Evolutionary conservation across 2,888 invertebrate genomes (phyloP), one percentile per base, ranked within the genome.

Genomic region (Nomada goodeniana): DNA sequence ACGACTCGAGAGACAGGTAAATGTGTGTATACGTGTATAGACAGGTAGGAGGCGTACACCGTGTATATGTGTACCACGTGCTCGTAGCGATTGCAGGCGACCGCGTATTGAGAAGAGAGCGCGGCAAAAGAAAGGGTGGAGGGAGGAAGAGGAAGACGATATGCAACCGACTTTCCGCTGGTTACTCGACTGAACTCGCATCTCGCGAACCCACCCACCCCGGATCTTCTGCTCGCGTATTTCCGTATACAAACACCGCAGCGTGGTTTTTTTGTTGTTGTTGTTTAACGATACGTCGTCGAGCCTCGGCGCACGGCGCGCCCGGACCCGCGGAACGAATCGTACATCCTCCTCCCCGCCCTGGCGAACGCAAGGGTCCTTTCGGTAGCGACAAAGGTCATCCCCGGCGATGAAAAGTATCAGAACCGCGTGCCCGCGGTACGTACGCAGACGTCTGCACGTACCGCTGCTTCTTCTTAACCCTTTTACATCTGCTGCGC

Each of bases 1-100:
- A 88, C 86, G 84, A 85, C 84, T 86, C 82, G 59, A 67, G 47
- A 15, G 82, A 83, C 75, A 84, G 86, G 72, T 82, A 86, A 85
- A 85, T 80, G 83, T 79, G 76, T 71, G 82, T 55, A 81, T 70
- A 64, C 70, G 67, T 65, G 57, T 64, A 74, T 29, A 26, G 60
- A 65, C 44, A 70, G 50, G 47, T 10, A 60, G 26, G 47, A 18
- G 26, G 7, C 52, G 20, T 60, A 44, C 23, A 55, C 11, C 26
- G 57, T 13, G 20, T 36, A 53, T 64, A 36, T 75, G 60, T 77
- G 55, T 57, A 63, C 61, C 64, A 63, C 55, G 75, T 76, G 69
- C 53, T 81, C 67, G 61, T 64, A 77, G 81, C 84, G 86, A 86
- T 86, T 74, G 71, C 86, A 61, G 57, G 53, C 75, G 76, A 80